Conservation (phyloP, 2,888 invertebrate species). For the Augiades crinisus region DNA sequence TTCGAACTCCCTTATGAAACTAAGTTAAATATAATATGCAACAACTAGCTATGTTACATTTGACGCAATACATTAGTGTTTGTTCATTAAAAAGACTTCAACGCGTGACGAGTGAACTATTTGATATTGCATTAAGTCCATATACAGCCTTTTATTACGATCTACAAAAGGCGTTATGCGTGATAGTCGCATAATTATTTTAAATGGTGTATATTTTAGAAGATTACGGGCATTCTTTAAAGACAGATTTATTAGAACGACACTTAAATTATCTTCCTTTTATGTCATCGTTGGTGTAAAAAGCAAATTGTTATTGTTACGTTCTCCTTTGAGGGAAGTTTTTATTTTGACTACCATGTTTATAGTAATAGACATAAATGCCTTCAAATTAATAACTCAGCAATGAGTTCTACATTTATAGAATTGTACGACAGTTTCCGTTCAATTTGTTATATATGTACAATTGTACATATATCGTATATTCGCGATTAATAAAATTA, state of each 20-base stretch:
- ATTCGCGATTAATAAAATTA: too few species aligned
- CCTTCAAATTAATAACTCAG: neutral
- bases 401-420: neutral
- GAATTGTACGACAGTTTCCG: too few species aligned
- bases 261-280: constrained; percentile 7
- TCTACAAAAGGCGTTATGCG: constrained; percentile 20
- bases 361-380: neutral
- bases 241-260: constrained; percentile 22
- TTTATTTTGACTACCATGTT: neutral
- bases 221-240: constrained; percentile 10
- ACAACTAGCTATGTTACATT: neutral
- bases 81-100: constrained; percentile 17
- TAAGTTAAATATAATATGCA: too few species aligned
- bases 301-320: constrained; percentile 14
- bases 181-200: constrained; percentile 8
- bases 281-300: neutral
- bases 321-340: constrained; percentile 9
- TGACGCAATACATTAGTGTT: constrained; percentile 14
- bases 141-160: constrained; percentile 22
- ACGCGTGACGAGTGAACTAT: constrained; percentile 13
- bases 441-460: neutral
- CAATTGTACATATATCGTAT: too few species aligned
- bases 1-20: too few species aligned
- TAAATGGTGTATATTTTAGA: constrained; percentile 18
- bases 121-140: constrained; percentile 19